Percentiles rank a stretch among this genome's conserved stretches.
Conservation (phyloP, 2,113 vertebrate genomes). For the Bettongia penicillata region DNA sequence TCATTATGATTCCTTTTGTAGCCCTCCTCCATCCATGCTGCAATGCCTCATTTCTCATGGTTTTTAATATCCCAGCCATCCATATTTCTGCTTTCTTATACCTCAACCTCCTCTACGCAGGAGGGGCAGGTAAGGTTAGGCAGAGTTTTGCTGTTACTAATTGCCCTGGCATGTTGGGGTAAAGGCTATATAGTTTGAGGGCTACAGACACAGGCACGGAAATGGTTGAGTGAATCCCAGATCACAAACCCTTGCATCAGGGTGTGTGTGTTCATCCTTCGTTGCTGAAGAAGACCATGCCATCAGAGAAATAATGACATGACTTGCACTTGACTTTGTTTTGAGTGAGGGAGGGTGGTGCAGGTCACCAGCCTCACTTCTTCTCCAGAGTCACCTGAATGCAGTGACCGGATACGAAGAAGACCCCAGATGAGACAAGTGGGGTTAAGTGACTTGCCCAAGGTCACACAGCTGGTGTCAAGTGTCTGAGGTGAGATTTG, state of each 20-base stretch:
- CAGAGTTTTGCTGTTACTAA: background rate
- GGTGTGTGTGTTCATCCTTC: background rate
- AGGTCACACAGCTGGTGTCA: no score
- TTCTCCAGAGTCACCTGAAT: no score
- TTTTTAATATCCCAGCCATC: background rate
- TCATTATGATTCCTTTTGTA: background rate
- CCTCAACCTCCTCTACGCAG: background rate
- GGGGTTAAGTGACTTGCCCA: no score
- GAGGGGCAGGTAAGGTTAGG: background rate
- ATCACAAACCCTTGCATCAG: background rate
- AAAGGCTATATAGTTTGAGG: background rate
- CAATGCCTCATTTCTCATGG: background rate
- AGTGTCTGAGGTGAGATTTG: no score
- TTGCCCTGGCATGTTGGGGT: background rate
- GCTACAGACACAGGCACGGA: background rate
- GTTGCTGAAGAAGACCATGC: no score
- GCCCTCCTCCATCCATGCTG: background rate
- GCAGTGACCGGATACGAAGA: no score
- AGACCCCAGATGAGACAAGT: no score
- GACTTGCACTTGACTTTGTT: no score
- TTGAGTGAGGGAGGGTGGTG: no score
- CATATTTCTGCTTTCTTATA: background rate
- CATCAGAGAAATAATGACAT: no score
- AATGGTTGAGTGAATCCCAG: background rate
- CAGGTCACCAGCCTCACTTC: no score